Base-by-base conservation (phyloP, 2,888 invertebrate species). In the Cheilosia soror region DNA sequence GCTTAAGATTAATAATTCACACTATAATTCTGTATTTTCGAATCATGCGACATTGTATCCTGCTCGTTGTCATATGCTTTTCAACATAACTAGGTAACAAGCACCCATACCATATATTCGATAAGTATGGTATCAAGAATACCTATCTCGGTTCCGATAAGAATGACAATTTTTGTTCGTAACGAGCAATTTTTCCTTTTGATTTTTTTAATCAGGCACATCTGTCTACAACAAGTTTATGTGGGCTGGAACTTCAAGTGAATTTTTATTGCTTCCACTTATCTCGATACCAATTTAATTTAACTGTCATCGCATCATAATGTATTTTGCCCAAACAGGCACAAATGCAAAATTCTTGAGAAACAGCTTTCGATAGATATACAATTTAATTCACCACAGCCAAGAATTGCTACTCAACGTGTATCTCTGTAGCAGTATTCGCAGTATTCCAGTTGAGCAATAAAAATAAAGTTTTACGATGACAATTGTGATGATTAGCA, bases 381-480 rank as follows among this genome's bases (percentile, higher is more conserved):
- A 55, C 69, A 78, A 78, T 83, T 78, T 73, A 68, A 65, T 63
- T 11, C 55, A 60, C 49, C 25, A 47, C 40, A 33, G 42, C 47
- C 55, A 27, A 47, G 47, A 55, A 72, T 62, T 68, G 33, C 55
- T 25, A 15, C 71, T 66, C 20, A 31, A 37, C 4, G 3, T n/a
- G 31, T 78, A 83, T 83, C 83, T 37, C 5, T 20, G 82, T 37
- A 29, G 53, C 49, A 51, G 49, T 68, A 78, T 83, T n/a, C 42
- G 27, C 73, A 51, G 78, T 68, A 73, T 66, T 78, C 66, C 62
- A 73, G 78, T 33, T 47, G 25, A 15, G 68, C 42, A 73, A 83
- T 83, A 82, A 78, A 83, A 72, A 72, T 83, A 78, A 83, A 78
- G 72, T 73, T 73, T 83, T 83, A 83, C 68, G 83, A 83, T 57